A percentile compares a stretch with the other conserved stretches of the same genome.
phyloP scores from a whole-genome alignment of 2,797 vertebrate species.

The Pampus argenteus region DNA sequence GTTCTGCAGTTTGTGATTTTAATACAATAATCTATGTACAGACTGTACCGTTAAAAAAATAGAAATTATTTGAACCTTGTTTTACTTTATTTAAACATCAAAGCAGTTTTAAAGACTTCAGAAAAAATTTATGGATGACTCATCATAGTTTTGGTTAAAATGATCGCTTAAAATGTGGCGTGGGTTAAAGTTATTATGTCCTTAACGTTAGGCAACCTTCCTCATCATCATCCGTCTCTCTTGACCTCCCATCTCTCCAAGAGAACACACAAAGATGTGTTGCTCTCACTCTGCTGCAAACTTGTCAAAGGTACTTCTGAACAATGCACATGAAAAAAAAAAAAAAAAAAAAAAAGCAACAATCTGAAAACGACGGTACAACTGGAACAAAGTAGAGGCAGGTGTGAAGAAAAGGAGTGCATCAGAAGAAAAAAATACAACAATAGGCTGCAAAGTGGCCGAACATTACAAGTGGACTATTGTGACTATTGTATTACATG shows the following conservation, averaged over 20 bases:
- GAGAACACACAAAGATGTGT: too few relatives aligned
- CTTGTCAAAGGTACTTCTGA: slow-evolving; percentile 1
- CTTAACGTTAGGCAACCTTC: too few relatives aligned
- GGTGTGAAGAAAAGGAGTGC: not conserved
- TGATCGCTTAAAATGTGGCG: too few relatives aligned
- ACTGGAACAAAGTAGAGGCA: not conserved
- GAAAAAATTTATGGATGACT: not conserved
- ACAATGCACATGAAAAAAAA: slow-evolving; percentile 2
- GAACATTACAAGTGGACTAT: not conserved
- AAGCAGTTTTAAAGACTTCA: not conserved
- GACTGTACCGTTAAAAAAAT: not conserved
- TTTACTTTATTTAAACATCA: not conserved
- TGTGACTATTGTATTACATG: not conserved
- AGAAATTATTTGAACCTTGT: not conserved
- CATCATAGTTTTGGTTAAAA: too few relatives aligned
- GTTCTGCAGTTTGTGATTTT: not conserved
- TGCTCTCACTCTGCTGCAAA: not conserved
- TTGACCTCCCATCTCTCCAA: too few relatives aligned
- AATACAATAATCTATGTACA: not conserved
- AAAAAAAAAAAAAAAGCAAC: too few relatives aligned
- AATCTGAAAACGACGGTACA: not conserved
- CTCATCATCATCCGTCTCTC: too few relatives aligned
- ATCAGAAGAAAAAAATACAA: not conserved
- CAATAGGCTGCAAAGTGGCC: not conserved
- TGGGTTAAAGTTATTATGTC: too few relatives aligned